Base-by-base conservation (phyloP, 2,797 vertebrate genomes). In the Toxotes lorentzi region DNA sequence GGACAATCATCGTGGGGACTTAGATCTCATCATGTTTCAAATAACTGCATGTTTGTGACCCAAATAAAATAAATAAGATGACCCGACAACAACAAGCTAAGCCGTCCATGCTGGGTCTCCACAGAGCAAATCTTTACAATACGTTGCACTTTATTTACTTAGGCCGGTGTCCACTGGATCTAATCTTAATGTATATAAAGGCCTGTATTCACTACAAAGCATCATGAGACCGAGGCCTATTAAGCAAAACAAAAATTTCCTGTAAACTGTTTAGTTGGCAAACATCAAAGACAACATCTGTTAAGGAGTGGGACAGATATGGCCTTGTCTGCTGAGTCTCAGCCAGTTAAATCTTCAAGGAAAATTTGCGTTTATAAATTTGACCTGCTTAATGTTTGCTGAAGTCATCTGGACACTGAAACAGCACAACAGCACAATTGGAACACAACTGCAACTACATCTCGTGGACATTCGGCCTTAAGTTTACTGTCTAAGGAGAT, bases 401-500 rank as follows among this genome's bases (percentile, higher is more conserved):
- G 40, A 27, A 79, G 54, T 4, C 10, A 30, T 78, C 41, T 50
- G 65, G 34, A 50, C 16, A 63, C 47, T 38, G 17, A 43, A 45
- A 48, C 41, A 53, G n/a, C 0, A 1, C 23, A 6, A 7, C 5
- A 74, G 38, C 13, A 24, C 19, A 73, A 40, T 5, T 2, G 2
- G 45, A 56, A 68, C 24, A 16, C 7, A 16, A n/a, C n/a, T 14
- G 68, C 34, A 57, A 69, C 63, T 43, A 60, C 60, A 83, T 82
- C 80, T 30, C 35, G 73, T 78, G 79, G 79, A 79, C 71, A 40
- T 63, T 77, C 0, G 0, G 34, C 21, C 50, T 70, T 57, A 7
- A 9, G 5, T 73, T 78, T 27, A 11, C 32, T 19, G 34, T 59
- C 50, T 24, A 50, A 76, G 0, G 17, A 93, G 84, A 90, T 92